Conservation (phyloP, 2,888 invertebrate species). For the Tubulanus polymorphus region DNA sequence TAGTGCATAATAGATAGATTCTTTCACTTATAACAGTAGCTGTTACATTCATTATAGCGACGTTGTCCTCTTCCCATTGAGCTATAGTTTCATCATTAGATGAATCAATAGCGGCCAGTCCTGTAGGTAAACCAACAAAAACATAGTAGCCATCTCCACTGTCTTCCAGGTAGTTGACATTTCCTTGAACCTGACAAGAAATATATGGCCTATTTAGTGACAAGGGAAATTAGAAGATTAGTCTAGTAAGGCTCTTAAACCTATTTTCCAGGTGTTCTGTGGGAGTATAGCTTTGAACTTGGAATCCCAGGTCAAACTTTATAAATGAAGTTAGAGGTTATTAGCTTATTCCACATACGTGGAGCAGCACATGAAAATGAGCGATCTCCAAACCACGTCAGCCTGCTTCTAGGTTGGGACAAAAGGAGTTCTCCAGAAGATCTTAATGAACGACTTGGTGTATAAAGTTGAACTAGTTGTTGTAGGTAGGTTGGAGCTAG, state of each 20-base stretch:
- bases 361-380: too few relatives aligned
- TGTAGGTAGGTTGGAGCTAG: too few relatives aligned
- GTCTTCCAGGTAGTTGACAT: conserved; percentile 31
- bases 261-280: too few relatives aligned
- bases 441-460: too few relatives aligned
- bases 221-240: too few relatives aligned
- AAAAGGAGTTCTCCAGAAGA: too few relatives aligned
- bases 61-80: conserved; percentile 37
- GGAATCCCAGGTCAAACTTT: background rate
- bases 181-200: conserved; percentile 25
- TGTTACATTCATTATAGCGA: conserved; percentile 32
- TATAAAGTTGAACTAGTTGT: too few relatives aligned
- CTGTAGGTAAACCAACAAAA: conserved; percentile 39
- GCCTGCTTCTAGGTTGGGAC: too few relatives aligned
- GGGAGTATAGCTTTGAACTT: background rate
- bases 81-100: conserved; percentile 25
- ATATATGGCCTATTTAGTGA: too few relatives aligned
- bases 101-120: conserved; percentile 35
- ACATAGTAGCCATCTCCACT: conserved; percentile 39
- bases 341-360: too few relatives aligned
- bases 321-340: background rate
- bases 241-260: too few relatives aligned
- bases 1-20: conserved; percentile 29
- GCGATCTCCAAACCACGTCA: too few relatives aligned
- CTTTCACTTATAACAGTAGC: conserved; percentile 26